Base-by-base conservation (phyloP, 2,888 invertebrate species). In the Rapana venosa region DNA sequence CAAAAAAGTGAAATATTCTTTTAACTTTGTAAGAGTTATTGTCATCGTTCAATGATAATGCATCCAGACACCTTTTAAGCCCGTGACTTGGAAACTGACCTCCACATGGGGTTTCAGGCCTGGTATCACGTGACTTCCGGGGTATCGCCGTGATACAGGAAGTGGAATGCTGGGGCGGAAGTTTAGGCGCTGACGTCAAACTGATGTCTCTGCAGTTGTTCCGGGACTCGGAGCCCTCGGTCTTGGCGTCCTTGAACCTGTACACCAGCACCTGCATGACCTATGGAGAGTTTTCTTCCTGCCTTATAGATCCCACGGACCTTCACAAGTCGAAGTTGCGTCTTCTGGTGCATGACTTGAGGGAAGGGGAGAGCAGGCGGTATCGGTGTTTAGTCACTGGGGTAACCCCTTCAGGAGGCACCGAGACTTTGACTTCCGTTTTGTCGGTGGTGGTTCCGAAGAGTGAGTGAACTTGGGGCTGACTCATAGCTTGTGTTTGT, bases 151-250 rank as follows among this genome's bases (percentile, higher is more conserved):
- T 26, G 13, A 70, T 88, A 84, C 66, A 88, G 88, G 88, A 88
- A 88, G 84, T 88, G 84, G 84, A 88, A 88, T 88, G 88, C 70
- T 88, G 66, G 84, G 88, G 88, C n/a, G 84, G 30, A 17, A 32
- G 26, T 56, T 74, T 88, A 35, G 88, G 35, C 13, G 17, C 83
- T 17, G 88, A 88, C 35, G 70, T 84, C 36, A 84, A 66, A 66
- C 66, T 88, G 11, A 32, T 84, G 47, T 66, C 88, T 1, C 84
- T 88, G 0, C 35, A 88, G 26, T n/a, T 88, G 84, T 88, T 61
- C 47, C 32, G 30, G 22, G 32, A 22, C 20, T 66, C 84, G 20
- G 79, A 88, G 35, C 17, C 17, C 32, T 22, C 32, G 15, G 66
- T 70, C 11, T 11, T 88, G 5, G 66, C 70, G 0, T 88, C 61